Conservation (phyloP, 2,888 invertebrate genomes). For the Drosophila phalerata region DNA sequence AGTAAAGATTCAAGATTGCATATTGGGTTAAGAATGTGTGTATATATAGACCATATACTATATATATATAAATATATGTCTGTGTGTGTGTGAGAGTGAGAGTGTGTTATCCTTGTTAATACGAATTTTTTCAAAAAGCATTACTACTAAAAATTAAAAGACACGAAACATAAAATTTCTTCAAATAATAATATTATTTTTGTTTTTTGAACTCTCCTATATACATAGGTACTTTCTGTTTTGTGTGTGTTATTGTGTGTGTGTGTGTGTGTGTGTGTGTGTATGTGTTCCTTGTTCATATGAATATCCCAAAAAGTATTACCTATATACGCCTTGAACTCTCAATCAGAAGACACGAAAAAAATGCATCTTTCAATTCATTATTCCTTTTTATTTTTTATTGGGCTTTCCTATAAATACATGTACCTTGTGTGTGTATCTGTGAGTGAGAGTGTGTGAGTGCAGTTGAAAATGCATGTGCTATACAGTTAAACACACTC, state of each 20-base stretch:
- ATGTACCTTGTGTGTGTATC: conserved; percentile 5
- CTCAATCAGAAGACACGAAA: conserved; percentile 14
- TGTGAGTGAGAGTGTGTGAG: conserved; percentile 29
- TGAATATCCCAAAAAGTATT: conserved; percentile 20
- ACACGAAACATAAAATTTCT: background rate
- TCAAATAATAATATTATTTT: background rate
- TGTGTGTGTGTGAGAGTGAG: conserved; percentile 1
- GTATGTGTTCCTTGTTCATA: conserved; percentile 9
- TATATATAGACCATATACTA: background rate
- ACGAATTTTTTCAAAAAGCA: conserved; percentile 3
- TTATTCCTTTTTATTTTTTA: background rate
- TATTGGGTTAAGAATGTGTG: background rate
- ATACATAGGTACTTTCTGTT: background rate
- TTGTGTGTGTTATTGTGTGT: too few relatives aligned
- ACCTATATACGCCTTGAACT: conserved; percentile 5
- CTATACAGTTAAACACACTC: conserved; percentile 59
- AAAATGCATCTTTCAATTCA: background rate
- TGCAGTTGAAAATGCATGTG: conserved; percentile 44
- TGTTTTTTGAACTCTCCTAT: conserved; percentile 8
- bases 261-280: conserved; percentile 2
- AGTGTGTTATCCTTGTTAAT: conserved; percentile 1
- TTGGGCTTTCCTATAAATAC: conserved; percentile 16
- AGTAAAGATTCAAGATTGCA: conserved; percentile 16
- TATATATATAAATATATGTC: background rate
- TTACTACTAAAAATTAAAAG: conserved; percentile 1